Conservation (phyloP, 2,797 vertebrate genomes). For the Acrossocheilus fasciatus region DNA sequence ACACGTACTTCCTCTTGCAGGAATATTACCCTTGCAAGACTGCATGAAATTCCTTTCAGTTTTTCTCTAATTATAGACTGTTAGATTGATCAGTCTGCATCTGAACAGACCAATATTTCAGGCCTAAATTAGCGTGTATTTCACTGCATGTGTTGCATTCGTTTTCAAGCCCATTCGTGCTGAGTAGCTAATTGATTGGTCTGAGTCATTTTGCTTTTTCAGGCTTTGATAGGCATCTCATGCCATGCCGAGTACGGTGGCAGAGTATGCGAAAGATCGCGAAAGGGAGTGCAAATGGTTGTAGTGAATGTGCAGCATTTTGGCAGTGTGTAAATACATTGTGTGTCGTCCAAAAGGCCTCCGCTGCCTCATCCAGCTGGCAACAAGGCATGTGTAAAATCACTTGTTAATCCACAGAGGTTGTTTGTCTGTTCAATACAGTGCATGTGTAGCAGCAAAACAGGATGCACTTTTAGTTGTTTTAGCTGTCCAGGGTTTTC, state of each 20-base stretch:
- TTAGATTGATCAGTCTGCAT: not conserved
- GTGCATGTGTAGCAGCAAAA: slow-evolving; percentile 29
- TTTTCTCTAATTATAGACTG: not conserved
- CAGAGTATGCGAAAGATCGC: slow-evolving; percentile 16
- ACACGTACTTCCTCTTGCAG: not conserved
- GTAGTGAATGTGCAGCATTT: slow-evolving; percentile 43
- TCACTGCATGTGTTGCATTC: not conserved
- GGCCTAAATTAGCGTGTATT: not conserved
- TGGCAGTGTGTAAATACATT: slow-evolving; percentile 58
- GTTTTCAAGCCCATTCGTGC: not conserved
- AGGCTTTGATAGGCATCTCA: slow-evolving; percentile 19
- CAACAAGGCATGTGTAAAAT: slow-evolving; percentile 49
- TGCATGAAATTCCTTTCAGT: not conserved
- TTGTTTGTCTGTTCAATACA: slow-evolving; percentile 36
- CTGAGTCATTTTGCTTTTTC: not conserved
- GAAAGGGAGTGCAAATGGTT: slow-evolving; percentile 21
- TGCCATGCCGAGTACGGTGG: not conserved
- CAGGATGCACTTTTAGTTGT: slow-evolving; percentile 16
- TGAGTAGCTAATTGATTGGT: slow-evolving; percentile 33
- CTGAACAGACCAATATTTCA: not conserved
- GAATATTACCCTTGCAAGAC: not conserved
- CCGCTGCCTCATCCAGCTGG: slow-evolving; percentile 57
- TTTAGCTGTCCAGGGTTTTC: slow-evolving; percentile 31
- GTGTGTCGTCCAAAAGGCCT: slow-evolving; percentile 49
- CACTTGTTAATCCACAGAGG: slow-evolving; percentile 51